Base-by-base conservation (phyloP, 2,797 vertebrate genomes). In the Malacoctenus gilli region DNA sequence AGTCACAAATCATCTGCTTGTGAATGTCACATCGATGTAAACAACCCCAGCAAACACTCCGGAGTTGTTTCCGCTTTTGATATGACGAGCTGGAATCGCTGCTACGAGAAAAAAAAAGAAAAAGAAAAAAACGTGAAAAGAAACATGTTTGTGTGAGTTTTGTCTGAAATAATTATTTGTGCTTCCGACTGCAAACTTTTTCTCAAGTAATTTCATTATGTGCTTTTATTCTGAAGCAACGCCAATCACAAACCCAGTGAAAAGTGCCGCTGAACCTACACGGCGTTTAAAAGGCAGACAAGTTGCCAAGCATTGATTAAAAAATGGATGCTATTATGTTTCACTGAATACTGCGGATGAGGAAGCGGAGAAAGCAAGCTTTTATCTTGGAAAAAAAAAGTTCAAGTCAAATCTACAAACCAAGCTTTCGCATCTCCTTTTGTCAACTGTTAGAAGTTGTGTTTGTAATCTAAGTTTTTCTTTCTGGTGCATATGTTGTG, bases 21-120 rank as follows among this genome's bases (percentile, higher is more conserved):
- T 70, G 71, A 85, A 86, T 84, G 86, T 85, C 82, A 87, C 49
- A 73, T 63, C 41, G 23, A 40, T 52, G 57, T 81, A 70, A 73
- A 84, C 68, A 81, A 63, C 35, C 15, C 30, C 49, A 41, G 41
- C 49, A 53, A 74, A 55, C n/a, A 54, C 30, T 47, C 20, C 40
- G 38, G 39, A 35, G 53, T 28, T 2, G 40, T 20, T n/a, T 25
- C 15, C 16, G 23, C 58, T 41, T 34, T 40, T 38, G 38, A 40
- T 49, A 13, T 9, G 32, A 62, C 11, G 9, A 34, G 36, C 21
- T 31, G 21, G 4, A n/a, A 20, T 5, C 11, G 3, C 18, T 34
- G 38, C 4, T 8, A 3, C 3, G 19, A 22, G 16, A 5, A n/a
- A n/a, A n/a, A n/a, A n/a, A n/a, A n/a, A n/a, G n/a, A n/a, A n/a